These are phyloP conservation scores for Schrankia costaestrigalis DNA, from an alignment of 2,888 invertebrate species.

Conservation along the genomic window DNA sequence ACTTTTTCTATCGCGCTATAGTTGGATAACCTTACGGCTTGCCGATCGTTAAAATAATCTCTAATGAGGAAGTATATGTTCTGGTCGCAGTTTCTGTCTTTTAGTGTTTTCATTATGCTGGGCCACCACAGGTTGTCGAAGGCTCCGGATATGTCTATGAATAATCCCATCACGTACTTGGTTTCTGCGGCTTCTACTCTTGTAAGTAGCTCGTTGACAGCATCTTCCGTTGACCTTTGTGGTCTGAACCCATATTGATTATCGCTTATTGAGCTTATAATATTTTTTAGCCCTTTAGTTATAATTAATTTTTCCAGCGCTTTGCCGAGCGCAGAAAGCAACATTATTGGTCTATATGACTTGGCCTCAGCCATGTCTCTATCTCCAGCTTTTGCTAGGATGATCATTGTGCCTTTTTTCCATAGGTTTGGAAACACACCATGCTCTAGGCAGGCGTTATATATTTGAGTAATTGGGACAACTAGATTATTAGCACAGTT, in stretches of 20 bases:
- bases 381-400: too few relatives aligned
- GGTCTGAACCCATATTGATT: slow-evolving; percentile 36
- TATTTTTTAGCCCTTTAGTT: too few relatives aligned
- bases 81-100: slow-evolving; percentile 25
- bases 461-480: too few relatives aligned
- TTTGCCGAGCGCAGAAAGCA: background rate
- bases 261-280: too few relatives aligned
- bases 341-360: too few relatives aligned
- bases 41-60: slow-evolving; percentile 25
- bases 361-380: too few relatives aligned
- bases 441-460: slow-evolving; percentile 1
- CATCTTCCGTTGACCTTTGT: slow-evolving; percentile 30
- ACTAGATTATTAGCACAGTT: too few relatives aligned
- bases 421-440: slow-evolving; percentile 26
- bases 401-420: slow-evolving; percentile 23
- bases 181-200: background rate
- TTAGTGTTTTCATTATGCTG: slow-evolving; percentile 33
- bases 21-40: slow-evolving; percentile 20
- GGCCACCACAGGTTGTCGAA: slow-evolving; percentile 45
- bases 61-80: slow-evolving; percentile 31
- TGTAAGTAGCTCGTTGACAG: slow-evolving; percentile 6
- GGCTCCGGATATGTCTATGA: slow-evolving; percentile 37
- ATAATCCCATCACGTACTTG: slow-evolving; percentile 26
- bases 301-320: too few relatives aligned
- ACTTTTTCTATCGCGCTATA: slow-evolving; percentile 13